Conservation (phyloP, 1,140 invertebrate genomes). For the Hyphantria cunea region DNA sequence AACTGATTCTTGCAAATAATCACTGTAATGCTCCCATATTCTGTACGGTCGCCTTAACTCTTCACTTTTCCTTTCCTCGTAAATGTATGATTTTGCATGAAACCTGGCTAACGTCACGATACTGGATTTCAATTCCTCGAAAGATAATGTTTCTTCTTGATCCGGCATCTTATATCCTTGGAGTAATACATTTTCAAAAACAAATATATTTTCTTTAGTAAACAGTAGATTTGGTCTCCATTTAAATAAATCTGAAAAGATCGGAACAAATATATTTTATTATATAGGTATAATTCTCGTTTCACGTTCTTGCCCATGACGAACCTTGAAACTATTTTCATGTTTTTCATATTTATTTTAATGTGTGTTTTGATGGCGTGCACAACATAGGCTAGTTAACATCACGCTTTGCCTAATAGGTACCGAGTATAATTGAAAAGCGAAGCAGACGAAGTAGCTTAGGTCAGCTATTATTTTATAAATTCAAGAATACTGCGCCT, state of each 20-base stretch:
- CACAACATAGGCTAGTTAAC: too few species aligned
- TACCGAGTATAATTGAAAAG: too few species aligned
- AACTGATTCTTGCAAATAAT: constrained; percentile 71
- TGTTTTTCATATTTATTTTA: too few species aligned
- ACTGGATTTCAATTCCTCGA: constrained; percentile 76
- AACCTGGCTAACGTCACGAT: constrained; percentile 80
- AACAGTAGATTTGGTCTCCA: constrained; percentile 58
- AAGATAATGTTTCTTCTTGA: constrained; percentile 55
- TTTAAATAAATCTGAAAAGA: constrained; percentile 45
- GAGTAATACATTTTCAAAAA: constrained; percentile 63
- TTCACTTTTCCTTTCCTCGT: constrained; percentile 71
- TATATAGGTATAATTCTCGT: too few species aligned
- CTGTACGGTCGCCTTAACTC: constrained; percentile 71
- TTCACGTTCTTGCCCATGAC: too few species aligned
- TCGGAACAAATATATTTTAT: too few species aligned
- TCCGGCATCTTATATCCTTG: constrained; percentile 58
- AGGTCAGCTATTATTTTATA: too few species aligned
- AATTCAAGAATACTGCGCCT: too few species aligned
- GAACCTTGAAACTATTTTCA: too few species aligned
- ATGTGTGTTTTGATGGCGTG: too few species aligned
- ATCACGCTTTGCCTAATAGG: too few species aligned
- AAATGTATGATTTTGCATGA: constrained; percentile 82
- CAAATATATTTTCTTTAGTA: constrained; percentile 57
- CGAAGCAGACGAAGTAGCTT: too few species aligned
- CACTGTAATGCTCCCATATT: constrained; percentile 76